Evolutionary conservation across 2,888 invertebrate genomes (phyloP), one percentile per base, ranked within the genome.

Genomic region (Saturnia pavonia): DNA sequence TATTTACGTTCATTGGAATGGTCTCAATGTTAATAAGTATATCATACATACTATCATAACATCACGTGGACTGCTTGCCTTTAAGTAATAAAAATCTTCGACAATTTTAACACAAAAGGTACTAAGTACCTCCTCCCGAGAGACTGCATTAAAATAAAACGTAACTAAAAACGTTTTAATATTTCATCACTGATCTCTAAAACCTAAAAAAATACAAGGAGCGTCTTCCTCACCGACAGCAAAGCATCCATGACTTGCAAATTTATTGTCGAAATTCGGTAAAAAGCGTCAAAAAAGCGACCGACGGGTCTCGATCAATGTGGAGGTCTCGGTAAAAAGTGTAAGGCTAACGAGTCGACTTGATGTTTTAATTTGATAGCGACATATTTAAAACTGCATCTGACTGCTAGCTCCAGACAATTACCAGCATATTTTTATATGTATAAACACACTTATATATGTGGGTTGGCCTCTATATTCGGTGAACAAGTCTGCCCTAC

Each of bases 321-420:
- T 77, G 69, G 73, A 77, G 76, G 82, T 77, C 72, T 82, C 78
- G 76, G 78, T 25, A 65, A 81, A 81, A 83, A 81, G 82, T 81
- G 78, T 76, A 79, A 82, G 83, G 75, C 74, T 90, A 87, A 90
- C 86, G 76, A 90, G 86, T 73, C 78, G 79, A 80, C 79, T 82
- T 89, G 91, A 92, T 84, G 85, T 76, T 78, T 90, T 89, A 86
- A 91, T 91, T 88, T 78, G 71, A 69, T 76, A 73, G 74, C 87
- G 87, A 87, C 88, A 85, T 76, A 77, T 82, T 78, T n/a, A 65
- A 34, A 69, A 45, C 25, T 27, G 14, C 57, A 25, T 60, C 25
- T 60, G 27, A 60, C 25, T 60, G 57, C 57, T 14, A 14, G 12
- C 4, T 4, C 16, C 27, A 60, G 25, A 60, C 6, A 60, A 11